Percentiles rank a stretch among this genome's conserved stretches.
These are phyloP conservation scores for Etia nguti DNA, from an alignment of 2,113 vertebrate genomes.

Conservation along the genomic window DNA sequence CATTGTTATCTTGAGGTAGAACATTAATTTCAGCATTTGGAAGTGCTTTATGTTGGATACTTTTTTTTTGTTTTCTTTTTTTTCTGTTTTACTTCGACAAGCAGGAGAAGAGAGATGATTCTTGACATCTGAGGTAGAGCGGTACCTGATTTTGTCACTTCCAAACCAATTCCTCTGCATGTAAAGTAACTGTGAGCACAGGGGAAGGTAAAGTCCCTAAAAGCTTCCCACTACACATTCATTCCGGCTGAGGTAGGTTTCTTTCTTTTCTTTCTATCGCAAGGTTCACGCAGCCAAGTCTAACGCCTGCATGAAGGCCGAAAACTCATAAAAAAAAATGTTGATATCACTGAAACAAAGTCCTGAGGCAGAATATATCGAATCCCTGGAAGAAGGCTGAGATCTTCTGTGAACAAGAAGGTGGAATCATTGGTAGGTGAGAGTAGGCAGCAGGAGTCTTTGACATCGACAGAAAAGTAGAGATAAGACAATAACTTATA, in stretches of 20 bases:
- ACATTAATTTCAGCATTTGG: conserved; percentile 90
- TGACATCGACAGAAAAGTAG: conserved; percentile 49
- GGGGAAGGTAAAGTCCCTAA: conserved; percentile 75
- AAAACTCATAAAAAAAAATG: conserved; percentile 49
- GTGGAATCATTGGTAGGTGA: conserved; percentile 69
- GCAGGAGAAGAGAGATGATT: conserved; percentile 65
- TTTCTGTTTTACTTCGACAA: conserved; percentile 44
- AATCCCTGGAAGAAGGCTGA: conserved; percentile 71
- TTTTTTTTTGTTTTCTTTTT: conserved; percentile 8
- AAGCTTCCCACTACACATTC: conserved; percentile 90
- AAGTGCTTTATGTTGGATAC: conserved; percentile 85
- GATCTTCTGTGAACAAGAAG: conserved; percentile 57
- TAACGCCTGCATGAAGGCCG: conserved; percentile 74
- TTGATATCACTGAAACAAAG: conserved; percentile 73
- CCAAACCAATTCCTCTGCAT: conserved; percentile 71
- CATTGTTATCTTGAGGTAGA: conserved; percentile 92
- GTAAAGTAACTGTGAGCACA: conserved; percentile 67
- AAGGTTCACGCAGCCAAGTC: conserved; percentile 75
- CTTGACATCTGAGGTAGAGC: conserved; percentile 91
- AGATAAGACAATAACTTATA: conserved; percentile 63
- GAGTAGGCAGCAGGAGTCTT: conserved; percentile 63
- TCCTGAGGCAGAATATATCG: conserved; percentile 85
- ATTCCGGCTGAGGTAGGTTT: conserved; percentile 99
- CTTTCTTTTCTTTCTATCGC: conserved; percentile 64
- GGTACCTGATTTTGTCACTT: conserved; percentile 68